Base-by-base conservation (phyloP, 2,888 invertebrate species). In the Eretmocerus hayati region DNA sequence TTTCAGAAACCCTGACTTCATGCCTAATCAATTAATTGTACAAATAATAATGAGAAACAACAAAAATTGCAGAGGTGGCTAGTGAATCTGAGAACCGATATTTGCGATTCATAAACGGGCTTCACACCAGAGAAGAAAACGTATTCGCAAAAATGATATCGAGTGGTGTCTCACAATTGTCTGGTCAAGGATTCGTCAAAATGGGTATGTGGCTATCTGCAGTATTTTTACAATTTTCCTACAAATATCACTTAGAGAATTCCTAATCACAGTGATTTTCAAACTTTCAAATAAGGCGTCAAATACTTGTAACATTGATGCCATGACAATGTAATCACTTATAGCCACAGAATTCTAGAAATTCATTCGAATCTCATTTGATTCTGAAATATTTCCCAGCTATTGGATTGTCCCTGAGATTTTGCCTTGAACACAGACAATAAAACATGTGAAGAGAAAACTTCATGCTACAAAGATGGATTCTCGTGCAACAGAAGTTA, bases 151-250 rank as follows among this genome's bases (percentile, higher is more conserved):
- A 8, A 72, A 72, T 23, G 81, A 81, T 52, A 81, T 81, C 32
- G 79, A 80, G 1, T 90, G 90, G n/a, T n/a, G 60, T 82, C 84
- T 3, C 84, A 88, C 64, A 69, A 89, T 9, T 90, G 90, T 62
- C 77, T 87, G 2, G 76, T 81, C 48, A 64, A 56, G 31, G 52
- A 53, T 30, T 15, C 39, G 13, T 26, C 18, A 4, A 41, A 51
- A 4, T 56, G 54, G 21, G 58, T 59, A 57, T 55, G 58, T 56
- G n/a, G n/a, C n/a, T n/a, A n/a, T n/a, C n/a, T n/a, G n/a, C n/a
- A n/a, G n/a, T n/a, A n/a, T n/a, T n/a, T n/a, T n/a, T n/a, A n/a
- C n/a, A n/a, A n/a, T n/a, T n/a, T n/a, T n/a, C n/a, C n/a, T n/a
- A n/a, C n/a, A n/a, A n/a, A n/a, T n/a, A n/a, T n/a, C n/a, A n/a